Conservation (phyloP, 1,140 invertebrate species). For the Nasonia giraulti region DNA sequence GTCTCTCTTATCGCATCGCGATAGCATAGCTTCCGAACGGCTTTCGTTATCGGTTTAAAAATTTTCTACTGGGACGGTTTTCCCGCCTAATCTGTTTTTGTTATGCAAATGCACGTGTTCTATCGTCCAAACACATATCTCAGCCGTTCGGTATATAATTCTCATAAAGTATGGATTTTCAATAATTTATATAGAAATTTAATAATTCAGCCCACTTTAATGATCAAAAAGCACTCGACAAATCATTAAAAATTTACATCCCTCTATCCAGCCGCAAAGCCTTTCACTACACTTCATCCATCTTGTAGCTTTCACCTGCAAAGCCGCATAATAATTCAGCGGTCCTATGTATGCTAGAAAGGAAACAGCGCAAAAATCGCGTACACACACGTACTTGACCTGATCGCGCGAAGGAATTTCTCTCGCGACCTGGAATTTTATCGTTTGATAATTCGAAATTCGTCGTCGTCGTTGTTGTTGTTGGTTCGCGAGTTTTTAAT, state of each 20-base stretch:
- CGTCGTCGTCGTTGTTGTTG: neutral
- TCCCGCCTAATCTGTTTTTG: neutral
- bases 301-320: neutral
- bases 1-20: neutral
- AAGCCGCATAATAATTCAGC: neutral
- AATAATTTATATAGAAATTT: neutral
- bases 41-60: slow-evolving; percentile 11
- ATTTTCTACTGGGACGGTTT: neutral
- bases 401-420: neutral
- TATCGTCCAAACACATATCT: neutral
- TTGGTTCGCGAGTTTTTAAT: neutral
- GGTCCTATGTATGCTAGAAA: neutral
- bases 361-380: neutral
- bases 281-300: neutral
- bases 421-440: slow-evolving; percentile 37
- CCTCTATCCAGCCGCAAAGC: neutral
- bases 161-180: neutral
- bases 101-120: neutral
- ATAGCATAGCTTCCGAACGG: neutral
- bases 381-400: slow-evolving; percentile 15
- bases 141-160: too few species aligned
- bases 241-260: neutral
- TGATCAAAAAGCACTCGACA: too few species aligned
- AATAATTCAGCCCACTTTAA: too few species aligned
- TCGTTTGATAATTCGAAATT: neutral